Evolutionary conservation across 2,888 invertebrate genomes (phyloP).

Genomic region (Sinohyriopsis cumingii): DNA sequence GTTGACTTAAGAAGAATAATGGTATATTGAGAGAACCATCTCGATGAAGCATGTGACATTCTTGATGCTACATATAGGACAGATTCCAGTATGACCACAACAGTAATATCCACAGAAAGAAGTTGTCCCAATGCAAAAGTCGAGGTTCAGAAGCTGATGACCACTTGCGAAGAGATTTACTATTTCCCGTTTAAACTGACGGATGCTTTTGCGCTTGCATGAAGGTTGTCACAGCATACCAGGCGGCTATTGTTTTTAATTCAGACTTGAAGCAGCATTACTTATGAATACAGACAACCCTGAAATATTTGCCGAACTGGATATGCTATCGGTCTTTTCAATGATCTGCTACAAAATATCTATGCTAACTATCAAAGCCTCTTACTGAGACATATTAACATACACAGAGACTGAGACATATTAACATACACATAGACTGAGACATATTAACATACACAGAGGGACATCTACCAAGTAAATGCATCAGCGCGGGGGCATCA

Average conservation of each 20-base stretch:
- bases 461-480: not conserved
- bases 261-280: not conserved
- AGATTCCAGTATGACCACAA: not conserved
- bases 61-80: not conserved
- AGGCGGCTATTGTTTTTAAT: not conserved
- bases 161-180: slow-evolving; percentile 2
- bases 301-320: not conserved
- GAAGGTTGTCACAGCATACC: not conserved
- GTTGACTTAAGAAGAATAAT: not conserved
- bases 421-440: too few relatives aligned
- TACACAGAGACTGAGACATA: too few relatives aligned
- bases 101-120: not conserved
- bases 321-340: slow-evolving; percentile 1
- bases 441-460: slow-evolving; percentile 5
- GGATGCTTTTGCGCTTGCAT: slow-evolving; percentile 2
- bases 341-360: not conserved
- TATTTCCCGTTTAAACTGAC: slow-evolving; percentile 5
- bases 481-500: not conserved
- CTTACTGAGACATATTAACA: too few relatives aligned
- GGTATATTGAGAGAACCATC: not conserved
- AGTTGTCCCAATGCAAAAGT: not conserved
- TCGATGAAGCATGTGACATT: slow-evolving; percentile 3
- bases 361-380: not conserved
- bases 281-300: too few relatives aligned
- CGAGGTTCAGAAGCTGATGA: not conserved